Evolutionary conservation across 2,797 vertebrate genomes (phyloP).

Genomic region (Taeniopygia guttata): DNA sequence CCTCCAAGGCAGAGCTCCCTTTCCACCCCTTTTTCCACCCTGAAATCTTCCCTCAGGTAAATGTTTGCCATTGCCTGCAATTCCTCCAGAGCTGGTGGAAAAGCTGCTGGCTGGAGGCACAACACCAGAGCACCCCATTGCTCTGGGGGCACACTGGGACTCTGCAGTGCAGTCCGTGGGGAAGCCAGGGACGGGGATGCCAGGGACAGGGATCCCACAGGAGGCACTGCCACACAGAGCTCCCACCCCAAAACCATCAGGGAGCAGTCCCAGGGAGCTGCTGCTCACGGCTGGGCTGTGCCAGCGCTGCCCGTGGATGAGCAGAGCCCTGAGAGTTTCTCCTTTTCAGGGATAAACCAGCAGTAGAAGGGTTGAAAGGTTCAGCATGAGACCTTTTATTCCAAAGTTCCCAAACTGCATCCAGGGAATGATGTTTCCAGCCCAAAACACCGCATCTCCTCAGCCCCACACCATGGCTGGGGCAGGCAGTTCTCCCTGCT

Average conservation of each 20-base stretch:
- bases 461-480: accelerated
- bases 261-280: not conserved
- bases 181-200: too few relatives aligned
- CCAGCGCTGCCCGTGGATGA: accelerated
- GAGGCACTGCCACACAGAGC: accelerated
- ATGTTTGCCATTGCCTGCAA: not conserved
- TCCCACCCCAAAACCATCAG: not conserved
- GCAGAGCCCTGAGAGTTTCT: not conserved
- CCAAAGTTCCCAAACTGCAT: not conserved
- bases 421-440: not conserved
- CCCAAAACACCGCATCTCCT: not conserved
- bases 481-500: not conserved
- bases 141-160: accelerated
- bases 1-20: not conserved
- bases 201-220: accelerated
- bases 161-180: accelerated
- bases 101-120: not conserved
- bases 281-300: accelerated
- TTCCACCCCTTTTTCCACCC: not conserved
- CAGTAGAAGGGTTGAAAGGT: not conserved
- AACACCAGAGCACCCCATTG: accelerated
- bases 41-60: not conserved
- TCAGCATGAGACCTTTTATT: not conserved
- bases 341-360: not conserved
- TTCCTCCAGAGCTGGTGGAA: not conserved